Base-by-base conservation (phyloP, 2,888 invertebrate species). In the Dioctria linearis region DNA sequence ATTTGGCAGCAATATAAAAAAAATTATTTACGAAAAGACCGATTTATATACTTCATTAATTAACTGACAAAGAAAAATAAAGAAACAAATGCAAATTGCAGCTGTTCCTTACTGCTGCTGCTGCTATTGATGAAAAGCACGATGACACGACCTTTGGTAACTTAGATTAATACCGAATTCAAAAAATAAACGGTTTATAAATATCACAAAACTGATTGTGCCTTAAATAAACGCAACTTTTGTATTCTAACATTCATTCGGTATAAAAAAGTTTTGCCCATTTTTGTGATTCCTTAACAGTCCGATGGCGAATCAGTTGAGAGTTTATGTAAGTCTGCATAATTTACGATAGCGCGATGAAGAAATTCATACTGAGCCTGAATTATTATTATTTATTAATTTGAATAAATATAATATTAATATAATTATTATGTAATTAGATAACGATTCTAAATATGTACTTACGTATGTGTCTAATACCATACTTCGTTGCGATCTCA, bases 351-450 rank as follows among this genome's bases (percentile, higher is more conserved):
- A 88, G 96, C 96, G 90, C 96, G 94, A 91, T 97, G 95, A 86
- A 97, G 92, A 90, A 96, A 96, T 92, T 96, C 96, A 90, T 96
- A 97, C 90, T 96, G 96, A 89, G 95, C 93, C 96, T 96, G 91
- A 46, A 91, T 39, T 40, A 82, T 63, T 5, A 46, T 8, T 46
- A 6, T 46, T 46, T 5, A 46, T 46, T 46, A 46, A 46, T n/a
- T n/a, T n/a, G 13, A 76, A 6, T 25, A 86, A 84, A 37, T 69
- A 83, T 71, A 81, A 43, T 3, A 43, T 49, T 80, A n/a, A 3
- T 37, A 42, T 78, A 66, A 3, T 39, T 8, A 78, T 78, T 42
- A 39, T 65, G n/a, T 65, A 25, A 5, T 6, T 3, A 39, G 13
- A 3, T 9, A 37, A 39, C 11, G 9, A 6, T 75, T 66, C 8